phyloP scores from a whole-genome alignment of 2,888 invertebrate species.

The Tipula vernalis region DNA sequence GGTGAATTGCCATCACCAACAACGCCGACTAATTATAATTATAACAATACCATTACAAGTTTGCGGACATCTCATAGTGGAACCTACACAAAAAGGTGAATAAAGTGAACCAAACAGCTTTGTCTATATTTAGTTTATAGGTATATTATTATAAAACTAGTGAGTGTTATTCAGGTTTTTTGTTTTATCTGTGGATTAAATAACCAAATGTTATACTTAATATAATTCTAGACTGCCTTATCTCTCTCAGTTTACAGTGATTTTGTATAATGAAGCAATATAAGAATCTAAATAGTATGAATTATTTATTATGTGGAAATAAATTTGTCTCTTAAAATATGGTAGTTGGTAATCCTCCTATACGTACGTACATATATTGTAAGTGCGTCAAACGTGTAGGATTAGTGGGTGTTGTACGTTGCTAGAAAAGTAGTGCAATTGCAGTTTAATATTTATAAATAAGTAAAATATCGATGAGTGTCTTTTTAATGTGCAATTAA shows the following conservation, averaged over 20 bases:
- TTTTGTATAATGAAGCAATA: background rate
- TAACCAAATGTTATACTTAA: too few relatives aligned
- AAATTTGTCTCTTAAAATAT: background rate
- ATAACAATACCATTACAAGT: background rate
- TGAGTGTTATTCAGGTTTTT: background rate
- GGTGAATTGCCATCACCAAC: constrained; percentile 6
- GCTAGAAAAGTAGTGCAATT: too few relatives aligned
- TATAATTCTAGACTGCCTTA: background rate
- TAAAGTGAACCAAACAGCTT: background rate
- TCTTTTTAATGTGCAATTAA: too few relatives aligned
- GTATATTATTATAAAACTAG: background rate
- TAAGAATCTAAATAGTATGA: background rate
- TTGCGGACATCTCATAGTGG: background rate
- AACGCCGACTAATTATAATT: background rate
- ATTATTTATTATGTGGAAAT: background rate
- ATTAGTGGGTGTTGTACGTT: background rate
- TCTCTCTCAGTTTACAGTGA: background rate
- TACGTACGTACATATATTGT: background rate
- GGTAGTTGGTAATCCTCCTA: background rate
- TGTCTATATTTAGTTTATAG: background rate
- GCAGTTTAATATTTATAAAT: too few relatives aligned
- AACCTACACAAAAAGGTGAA: background rate
- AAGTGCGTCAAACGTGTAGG: background rate
- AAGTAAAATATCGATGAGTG: too few relatives aligned
- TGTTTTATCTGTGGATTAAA: background rate